Base-by-base conservation (phyloP, 2,113 vertebrate genomes). In the Symphodus melops region DNA sequence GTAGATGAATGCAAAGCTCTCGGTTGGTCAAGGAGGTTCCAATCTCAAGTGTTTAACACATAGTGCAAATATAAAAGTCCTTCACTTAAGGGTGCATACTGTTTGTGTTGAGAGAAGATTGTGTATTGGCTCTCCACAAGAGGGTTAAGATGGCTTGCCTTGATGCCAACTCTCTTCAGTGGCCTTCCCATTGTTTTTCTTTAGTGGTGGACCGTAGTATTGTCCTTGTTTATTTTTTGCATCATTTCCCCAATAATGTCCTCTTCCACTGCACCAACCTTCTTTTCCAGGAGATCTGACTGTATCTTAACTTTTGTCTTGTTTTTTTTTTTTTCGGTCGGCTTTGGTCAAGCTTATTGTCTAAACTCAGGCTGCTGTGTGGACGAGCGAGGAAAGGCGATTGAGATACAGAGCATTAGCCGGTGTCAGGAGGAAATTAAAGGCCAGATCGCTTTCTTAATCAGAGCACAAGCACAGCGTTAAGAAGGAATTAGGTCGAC, bases 401-500 rank as follows among this genome's bases (percentile, higher is more conserved):
- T 96, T 94, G 96, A 97, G 96, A 97, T 94, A 96, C 90, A 96
- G 93, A 95, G 93, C 94, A 96, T 96, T 96, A 97, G 93, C 94
- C 88, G 92, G 95, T 96, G 96, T 96, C 96, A 96, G 93, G 93
- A 95, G 94, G 94, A 97, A 97, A 96, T 95, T 96, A 95, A 95
- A 96, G 95, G 95, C 95, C 95, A 95, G 95, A 96, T 96, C 95
- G 95, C 95, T 96, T 96, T 96, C 96, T 96, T 96, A 97, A 97
- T 96, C 96, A 96, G 96, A 96, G 95, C 96, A 96, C 96, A 96
- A 97, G 95, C 96, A 92, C 95, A 93, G 95, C 93, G 95, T 96
- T 96, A 95, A 92, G 88, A 88, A 95, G 95, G 95, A 97, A 97
- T 97, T 96, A 98, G 95, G 95, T 94, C 94, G 95, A 96, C 96